A percentile compares a stretch with the other conserved stretches of the same genome.
Evolutionary conservation across 1,140 invertebrate species (phyloP).

Genomic region (Asbolus verrucosus): DNA sequence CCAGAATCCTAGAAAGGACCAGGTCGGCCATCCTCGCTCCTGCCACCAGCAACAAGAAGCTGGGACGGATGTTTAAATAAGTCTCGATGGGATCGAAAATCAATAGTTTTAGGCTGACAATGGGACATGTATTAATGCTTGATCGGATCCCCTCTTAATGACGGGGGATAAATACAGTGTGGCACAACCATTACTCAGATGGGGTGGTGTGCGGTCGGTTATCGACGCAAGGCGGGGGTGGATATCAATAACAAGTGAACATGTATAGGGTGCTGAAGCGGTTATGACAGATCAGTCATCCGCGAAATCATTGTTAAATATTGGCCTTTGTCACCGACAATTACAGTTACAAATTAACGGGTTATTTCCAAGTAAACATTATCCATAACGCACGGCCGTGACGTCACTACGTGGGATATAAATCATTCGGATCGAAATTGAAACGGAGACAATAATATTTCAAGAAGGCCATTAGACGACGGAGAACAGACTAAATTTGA

Average conservation of each 20-base stretch:
- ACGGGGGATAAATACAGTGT: slow-evolving; percentile 41
- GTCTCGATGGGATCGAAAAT: slow-evolving; percentile 7
- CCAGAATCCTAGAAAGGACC: background rate
- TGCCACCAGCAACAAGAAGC: background rate
- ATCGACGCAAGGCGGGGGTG: slow-evolving; percentile 18
- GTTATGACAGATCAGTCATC: slow-evolving; percentile 55
- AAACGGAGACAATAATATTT: slow-evolving; percentile 57
- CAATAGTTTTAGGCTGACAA: slow-evolving; percentile 20
- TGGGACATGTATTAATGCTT: slow-evolving; percentile 35
- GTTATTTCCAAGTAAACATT: slow-evolving; percentile 50
- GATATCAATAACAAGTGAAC: slow-evolving; percentile 55
- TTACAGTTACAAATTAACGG: slow-evolving; percentile 53
- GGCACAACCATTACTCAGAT: slow-evolving; percentile 42
- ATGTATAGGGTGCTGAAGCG: slow-evolving; percentile 43
- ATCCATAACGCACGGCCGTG: background rate
- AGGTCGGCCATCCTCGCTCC: background rate
- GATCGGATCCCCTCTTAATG: slow-evolving; percentile 31
- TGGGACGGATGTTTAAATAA: background rate
- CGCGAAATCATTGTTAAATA: slow-evolving; percentile 54
- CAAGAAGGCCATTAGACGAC: slow-evolving; percentile 55
- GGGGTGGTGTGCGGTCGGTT: slow-evolving; percentile 29
- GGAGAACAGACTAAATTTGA: slow-evolving; percentile 53
- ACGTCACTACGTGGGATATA: slow-evolving; percentile 13
- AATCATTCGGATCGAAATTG: slow-evolving; percentile 46
- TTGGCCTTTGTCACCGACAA: slow-evolving; percentile 49